phyloP scores from a whole-genome alignment of 2,797 vertebrate genomes.

The Nyctibius grandis region DNA sequence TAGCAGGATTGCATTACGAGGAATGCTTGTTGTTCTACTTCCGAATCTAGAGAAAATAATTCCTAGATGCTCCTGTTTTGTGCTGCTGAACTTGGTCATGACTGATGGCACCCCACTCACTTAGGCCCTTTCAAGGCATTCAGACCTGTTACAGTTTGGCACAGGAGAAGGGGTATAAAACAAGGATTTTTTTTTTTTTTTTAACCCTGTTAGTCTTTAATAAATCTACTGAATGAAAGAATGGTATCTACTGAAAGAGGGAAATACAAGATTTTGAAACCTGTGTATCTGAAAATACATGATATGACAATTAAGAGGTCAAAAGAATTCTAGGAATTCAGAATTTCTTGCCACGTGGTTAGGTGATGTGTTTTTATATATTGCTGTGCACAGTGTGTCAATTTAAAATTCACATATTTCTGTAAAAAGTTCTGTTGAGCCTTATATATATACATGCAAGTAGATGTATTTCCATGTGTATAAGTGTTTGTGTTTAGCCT shows the following conservation, averaged over 20 bases:
- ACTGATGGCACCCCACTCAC: background rate
- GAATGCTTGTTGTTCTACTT: background rate
- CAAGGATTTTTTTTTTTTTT: background rate
- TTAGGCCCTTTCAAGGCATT: background rate
- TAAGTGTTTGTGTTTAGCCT: background rate
- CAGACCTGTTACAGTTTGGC: background rate
- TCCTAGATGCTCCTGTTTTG: background rate
- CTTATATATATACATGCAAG: background rate
- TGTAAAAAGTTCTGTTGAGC: background rate
- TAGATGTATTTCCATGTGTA: accelerated
- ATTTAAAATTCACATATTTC: background rate
- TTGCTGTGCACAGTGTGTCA: background rate
- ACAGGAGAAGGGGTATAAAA: background rate
- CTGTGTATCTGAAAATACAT: accelerated
- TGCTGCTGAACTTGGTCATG: background rate
- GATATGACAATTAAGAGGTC: background rate
- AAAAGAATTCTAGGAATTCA: background rate
- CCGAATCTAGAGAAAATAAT: background rate
- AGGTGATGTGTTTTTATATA: background rate
- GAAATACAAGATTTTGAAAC: background rate
- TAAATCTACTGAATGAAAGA: background rate
- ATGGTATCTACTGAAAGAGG: background rate
- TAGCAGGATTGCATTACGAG: background rate
- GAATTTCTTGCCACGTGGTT: background rate
- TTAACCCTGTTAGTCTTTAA: background rate